Evolutionary conservation across 2,888 invertebrate species (phyloP), one percentile per base, ranked within the genome.

Genomic region (Hydriomena furcata): DNA sequence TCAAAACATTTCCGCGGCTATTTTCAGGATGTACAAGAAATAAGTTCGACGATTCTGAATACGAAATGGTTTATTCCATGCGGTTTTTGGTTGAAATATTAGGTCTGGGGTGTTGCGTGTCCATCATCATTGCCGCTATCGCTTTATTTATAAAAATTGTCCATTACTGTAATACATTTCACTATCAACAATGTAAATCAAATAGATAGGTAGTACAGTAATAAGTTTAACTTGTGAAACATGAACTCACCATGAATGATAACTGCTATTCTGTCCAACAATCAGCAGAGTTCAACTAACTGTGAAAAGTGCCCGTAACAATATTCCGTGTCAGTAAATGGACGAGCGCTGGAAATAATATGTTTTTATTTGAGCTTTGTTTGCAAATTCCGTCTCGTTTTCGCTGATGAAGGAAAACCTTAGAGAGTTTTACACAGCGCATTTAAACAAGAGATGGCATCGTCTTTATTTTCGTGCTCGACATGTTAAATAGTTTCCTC

Each of bases 131-230:
- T 71, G 61, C 58, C 59, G 54, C 60, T 61, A 61, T 65, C 58
- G 62, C 65, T 65, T 65, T 66, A 63, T 68, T 66, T 67, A 67
- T 65, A 69, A 68, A 51, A 65, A 63, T 61, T 68, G 62, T 69
- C 74, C 75, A 79, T 79, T 79, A 81, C 68, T 46, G 63, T 68
- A 77, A 73, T 75, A 72, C 67, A 67, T 69, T 74, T 70, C 63
- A 73, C 72, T 73, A 71, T 74, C 66, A 64, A 34, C 67, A 62
- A 58, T 62, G 66, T 73, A 69, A 72, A 74, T 75, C 71, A 75
- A 68, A 74, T 54, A 69, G 66, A 71, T 71, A 60, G 55, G 23
- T 13, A 17, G 2, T 17, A 8, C 8, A 30, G 24, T 41, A 41
- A 41, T 31, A 58, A 54, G 53, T 57, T 37, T 50, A 42, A 41